Base-by-base conservation (phyloP, 2,113 vertebrate species). In the Takifugu bimaculatus region DNA sequence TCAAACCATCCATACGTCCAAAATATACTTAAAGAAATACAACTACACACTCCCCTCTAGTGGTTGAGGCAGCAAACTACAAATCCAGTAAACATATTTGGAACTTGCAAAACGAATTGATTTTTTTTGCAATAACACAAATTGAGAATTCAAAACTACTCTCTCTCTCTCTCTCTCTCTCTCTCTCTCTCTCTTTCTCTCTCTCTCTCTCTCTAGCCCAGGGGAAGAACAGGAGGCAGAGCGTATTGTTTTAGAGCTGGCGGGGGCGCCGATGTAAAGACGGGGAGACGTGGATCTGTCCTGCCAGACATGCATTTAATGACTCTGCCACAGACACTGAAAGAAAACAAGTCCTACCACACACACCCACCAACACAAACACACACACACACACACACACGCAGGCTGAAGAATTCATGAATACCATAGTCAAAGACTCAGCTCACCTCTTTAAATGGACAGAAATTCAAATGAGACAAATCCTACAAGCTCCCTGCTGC, bases 171-270 rank as follows among this genome's bases (percentile, higher is more conserved):
- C 14, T 47, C 45, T 47, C 45, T 9, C 45, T n/a, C 2, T 47
- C 14, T 47, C 45, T 47, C 45, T 9, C 45, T n/a, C 2, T 47
- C 14, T 47, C 45, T 47, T n/a, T n/a, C 44, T 55, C 49, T 51
- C 44, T 56, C 44, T 47, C 2, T 47, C 14, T 47, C 45, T 47
- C 45, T 9, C 45, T n/a, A 90, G 88, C 75, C 79, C 85, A 89
- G 78, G 90, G 88, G 81, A 90, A 86, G 84, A 87, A 65, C 77
- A 84, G 88, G 79, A 83, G 85, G 78, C 88, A 88, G 77, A 89
- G 88, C 81, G 82, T 91, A 81, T 77, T 86, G 83, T 90, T 88
- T 84, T 86, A 90, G 74, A 78, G 78, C 70, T 51, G 81, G 68
- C 55, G 63, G 74, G 63, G 68, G 26, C 12, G 67, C 77, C 69